Base-by-base conservation (phyloP, 2,797 vertebrate genomes). In the Enteromius unitaeniatus region DNA sequence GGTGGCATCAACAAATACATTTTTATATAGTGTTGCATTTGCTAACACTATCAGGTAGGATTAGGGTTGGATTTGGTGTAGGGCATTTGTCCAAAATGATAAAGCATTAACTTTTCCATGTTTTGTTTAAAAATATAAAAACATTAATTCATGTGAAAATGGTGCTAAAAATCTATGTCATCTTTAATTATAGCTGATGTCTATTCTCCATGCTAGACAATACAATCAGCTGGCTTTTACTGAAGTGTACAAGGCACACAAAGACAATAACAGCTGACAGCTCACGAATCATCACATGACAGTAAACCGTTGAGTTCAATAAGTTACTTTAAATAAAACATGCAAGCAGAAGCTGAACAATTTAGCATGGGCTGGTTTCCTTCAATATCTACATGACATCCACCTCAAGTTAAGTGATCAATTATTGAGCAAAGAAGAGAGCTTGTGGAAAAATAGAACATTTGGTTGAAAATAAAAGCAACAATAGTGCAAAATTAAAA, bases 251-350 rank as follows among this genome's bases (percentile, higher is more conserved):
- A 67, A 65, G 72, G 31, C 15, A 0, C 47, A 67, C 10, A 21
- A 53, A 82, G 34, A 76, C 81, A 73, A 73, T 73, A 81, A 73
- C 42, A 64, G 69, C 40, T 81, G 69, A 81, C 79, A 81, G 55
- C 42, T 73, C 79, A 73, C 28, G 0, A 81, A 81, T 73, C 79
- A 64, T 26, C 79, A 73, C 55, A 81, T 64, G 69, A 73, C 69
- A 81, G 28, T 19, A 73, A 73, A 81, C 28, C 55, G 5, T 45
- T 47, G 37, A 42, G 51, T 72, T 81, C 67, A 62, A 72, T 60
- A 58, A 81, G n/a, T 81, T 72, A 60, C 79, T 81, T 60, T 10
- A 31, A 81, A 81, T 81, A 60, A 58, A 72, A 72, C 7, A 37
- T 73, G 55, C 69, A 40, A 47, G 19, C 23, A 73, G 53, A 26